Percentiles rank a stretch among this genome's conserved stretches.
Conservation (phyloP, 2,113 vertebrate genomes). For the Periophthalmodon schlosseri region DNA sequence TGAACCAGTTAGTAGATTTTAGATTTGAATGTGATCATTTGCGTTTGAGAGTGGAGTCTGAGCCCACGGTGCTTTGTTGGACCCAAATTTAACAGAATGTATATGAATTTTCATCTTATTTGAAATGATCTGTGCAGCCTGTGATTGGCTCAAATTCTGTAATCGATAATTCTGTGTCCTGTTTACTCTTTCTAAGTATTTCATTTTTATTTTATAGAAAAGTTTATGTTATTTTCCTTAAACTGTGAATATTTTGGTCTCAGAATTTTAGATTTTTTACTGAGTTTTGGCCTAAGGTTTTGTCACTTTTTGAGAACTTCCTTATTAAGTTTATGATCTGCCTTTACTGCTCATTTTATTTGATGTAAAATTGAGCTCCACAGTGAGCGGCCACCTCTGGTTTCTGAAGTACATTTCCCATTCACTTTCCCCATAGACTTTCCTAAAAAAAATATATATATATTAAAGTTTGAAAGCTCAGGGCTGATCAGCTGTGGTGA, state of each 20-base stretch:
- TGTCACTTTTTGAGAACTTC: background rate
- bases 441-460: background rate
- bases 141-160: background rate
- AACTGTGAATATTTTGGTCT: background rate
- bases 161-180: background rate
- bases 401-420: background rate
- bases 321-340: background rate
- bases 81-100: background rate
- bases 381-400: too few relatives aligned
- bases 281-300: background rate
- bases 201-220: background rate
- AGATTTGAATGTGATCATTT: too few relatives aligned
- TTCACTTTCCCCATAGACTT: too few relatives aligned
- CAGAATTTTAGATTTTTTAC: background rate
- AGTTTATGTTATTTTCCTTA: background rate
- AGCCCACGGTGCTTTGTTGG: background rate
- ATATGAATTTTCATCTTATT: background rate
- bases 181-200: background rate
- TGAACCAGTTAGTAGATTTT: too few relatives aligned
- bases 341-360: too few relatives aligned
- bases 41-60: too few relatives aligned
- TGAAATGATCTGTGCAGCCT: background rate
- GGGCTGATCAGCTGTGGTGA: too few relatives aligned
- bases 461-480: background rate
- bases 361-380: too few relatives aligned